Base-by-base conservation (phyloP, 2,797 vertebrate species). In the Enteromius fasciolatus region DNA sequence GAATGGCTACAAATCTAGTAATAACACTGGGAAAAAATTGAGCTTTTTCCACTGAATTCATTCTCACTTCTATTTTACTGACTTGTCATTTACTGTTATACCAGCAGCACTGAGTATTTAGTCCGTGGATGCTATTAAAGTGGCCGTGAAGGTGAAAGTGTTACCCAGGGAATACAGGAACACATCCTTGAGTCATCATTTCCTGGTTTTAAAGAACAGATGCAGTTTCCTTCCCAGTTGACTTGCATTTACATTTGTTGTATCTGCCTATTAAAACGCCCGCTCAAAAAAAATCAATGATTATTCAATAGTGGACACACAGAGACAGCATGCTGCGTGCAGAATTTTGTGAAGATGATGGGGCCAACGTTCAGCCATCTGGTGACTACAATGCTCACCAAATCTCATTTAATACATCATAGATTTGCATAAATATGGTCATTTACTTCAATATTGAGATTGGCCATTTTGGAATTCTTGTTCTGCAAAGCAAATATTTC, bases 131-230 rank as follows among this genome's bases (percentile, higher is more conserved):
- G 20, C 18, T 23, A 23, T 50, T 48, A 14, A 78, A 66, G 25
- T 14, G 18, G 3, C 18, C 6, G 4, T 14, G 4, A 64, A 77
- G 36, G n/a, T 41, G 54, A 76, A 31, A 28, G 23, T 76, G 39
- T 31, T 44, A 15, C 23, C 23, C 39, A 59, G 36, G 74, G 36
- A 76, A 76, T 76, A 25, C n/a, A 75, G 33, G 18, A n/a, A 14
- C 48, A n/a, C 70, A 36, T 54, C 28, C 28, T 9, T 39, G 14
- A 41, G 50, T 12, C 72, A 73, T 52, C 33, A 75, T 70, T 80
- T 23, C 66, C 28, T 28, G 46, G 39, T 72, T 78, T 41, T 68
- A 70, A 83, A 74, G 68, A 81, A 80, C 68, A 87, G 82, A 76
- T 87, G 70, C 54, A 85, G 63, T 85, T n/a, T 73, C 31, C 73